These are phyloP conservation scores for Myotis lucifugus DNA, from an alignment of 2,113 vertebrate species.

Conservation along the genomic window DNA sequence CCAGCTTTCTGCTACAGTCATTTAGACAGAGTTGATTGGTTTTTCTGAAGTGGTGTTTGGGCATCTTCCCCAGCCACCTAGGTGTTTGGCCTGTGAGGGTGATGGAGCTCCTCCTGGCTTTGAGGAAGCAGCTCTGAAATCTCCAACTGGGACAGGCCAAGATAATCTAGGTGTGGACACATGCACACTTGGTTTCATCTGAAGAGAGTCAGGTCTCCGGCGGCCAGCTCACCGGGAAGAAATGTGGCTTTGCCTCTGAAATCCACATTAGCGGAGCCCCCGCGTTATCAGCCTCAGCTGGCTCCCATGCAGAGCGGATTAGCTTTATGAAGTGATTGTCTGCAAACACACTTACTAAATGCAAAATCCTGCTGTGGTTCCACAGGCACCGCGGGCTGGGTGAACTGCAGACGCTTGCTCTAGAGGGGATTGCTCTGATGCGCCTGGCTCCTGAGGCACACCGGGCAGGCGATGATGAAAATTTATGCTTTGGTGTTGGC, in stretches of 20 bases:
- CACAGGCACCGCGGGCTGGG: fast-evolving
- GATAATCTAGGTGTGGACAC: neutral
- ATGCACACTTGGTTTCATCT: neutral
- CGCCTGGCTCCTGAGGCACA: fast-evolving
- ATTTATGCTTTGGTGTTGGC: neutral
- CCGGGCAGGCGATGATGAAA: neutral
- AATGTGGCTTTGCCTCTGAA: slow-evolving; percentile 33
- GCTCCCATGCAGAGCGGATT: neutral
- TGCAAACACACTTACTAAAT: slow-evolving; percentile 51
- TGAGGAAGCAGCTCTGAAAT: slow-evolving; percentile 36
- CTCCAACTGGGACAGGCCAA: neutral
- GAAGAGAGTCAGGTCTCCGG: neutral
- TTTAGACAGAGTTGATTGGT: slow-evolving; percentile 6
- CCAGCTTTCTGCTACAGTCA: slow-evolving; percentile 51
- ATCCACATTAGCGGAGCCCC: neutral
- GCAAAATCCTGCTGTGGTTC: slow-evolving; percentile 39
- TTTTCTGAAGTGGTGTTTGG: slow-evolving; percentile 60
- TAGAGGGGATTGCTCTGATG: neutral
- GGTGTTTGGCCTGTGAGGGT: neutral
- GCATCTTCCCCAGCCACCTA: neutral
- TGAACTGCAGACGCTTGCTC: fast-evolving
- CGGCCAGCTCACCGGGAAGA: slow-evolving; percentile 9
- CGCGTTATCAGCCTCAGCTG: slow-evolving; percentile 40
- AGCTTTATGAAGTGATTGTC: slow-evolving; percentile 55
- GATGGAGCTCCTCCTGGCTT: neutral